phyloP scores from a whole-genome alignment of 2,888 invertebrate genomes.

The Dasysyrphus tricinctus region DNA sequence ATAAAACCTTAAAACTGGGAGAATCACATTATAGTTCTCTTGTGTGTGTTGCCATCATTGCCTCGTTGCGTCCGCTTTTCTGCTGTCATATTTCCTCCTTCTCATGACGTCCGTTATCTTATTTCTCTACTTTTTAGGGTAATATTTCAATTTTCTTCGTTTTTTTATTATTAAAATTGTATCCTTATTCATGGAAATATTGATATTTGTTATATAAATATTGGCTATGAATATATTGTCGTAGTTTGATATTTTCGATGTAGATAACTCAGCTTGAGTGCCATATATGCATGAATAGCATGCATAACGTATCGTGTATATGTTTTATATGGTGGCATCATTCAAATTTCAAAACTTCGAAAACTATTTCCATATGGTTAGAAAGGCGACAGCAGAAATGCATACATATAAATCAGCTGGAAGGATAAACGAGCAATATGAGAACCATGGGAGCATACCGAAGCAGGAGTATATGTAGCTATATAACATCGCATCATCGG shows the following conservation, averaged over 20 bases:
- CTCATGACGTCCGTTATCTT: neutral
- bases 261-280: conserved; percentile 40
- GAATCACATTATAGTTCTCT: neutral
- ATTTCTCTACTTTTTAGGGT: neutral
- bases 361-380: conserved; percentile 59
- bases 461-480: neutral
- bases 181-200: conserved; percentile 40
- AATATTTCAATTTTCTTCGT: neutral
- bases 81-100: neutral
- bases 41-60: neutral
- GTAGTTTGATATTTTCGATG: conserved; percentile 33
- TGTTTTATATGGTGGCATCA: conserved; percentile 43
- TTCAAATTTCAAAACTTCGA: conserved; percentile 60
- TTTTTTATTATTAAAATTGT: neutral
- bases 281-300: conserved; percentile 5
- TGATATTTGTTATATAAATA: conserved; percentile 51
- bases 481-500: conserved; percentile 6
- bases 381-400: conserved; percentile 56
- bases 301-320: neutral
- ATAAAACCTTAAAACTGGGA: neutral
- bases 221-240: neutral
- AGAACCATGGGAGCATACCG: neutral
- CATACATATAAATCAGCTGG: conserved; percentile 46
- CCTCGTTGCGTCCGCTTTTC: neutral
- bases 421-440: conserved; percentile 29